Evolutionary conservation across 2,797 vertebrate species (phyloP).

Genomic region (Ammospiza maritima): DNA sequence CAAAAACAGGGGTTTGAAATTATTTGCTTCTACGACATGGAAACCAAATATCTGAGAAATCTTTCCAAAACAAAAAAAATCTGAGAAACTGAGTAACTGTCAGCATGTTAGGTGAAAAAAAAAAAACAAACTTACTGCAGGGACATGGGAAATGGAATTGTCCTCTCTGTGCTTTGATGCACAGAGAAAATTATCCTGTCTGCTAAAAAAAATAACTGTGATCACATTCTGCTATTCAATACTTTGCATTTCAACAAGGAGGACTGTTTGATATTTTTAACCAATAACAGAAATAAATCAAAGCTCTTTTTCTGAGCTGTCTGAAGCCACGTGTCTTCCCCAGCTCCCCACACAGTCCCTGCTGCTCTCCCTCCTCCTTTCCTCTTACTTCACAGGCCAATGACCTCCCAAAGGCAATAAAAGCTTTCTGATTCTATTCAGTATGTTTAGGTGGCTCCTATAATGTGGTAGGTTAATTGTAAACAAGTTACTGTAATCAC

Average conservation of each 20-base stretch:
- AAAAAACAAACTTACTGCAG: background rate
- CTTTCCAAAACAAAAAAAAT: background rate
- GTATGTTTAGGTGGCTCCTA: background rate
- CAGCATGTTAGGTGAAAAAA: background rate
- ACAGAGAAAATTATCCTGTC: background rate
- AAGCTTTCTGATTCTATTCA: background rate
- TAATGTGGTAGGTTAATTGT: background rate
- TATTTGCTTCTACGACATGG: background rate
- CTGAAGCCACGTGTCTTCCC: background rate
- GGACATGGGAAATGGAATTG: background rate
- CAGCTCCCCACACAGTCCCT: background rate
- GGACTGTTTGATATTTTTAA: background rate
- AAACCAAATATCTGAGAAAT: background rate
- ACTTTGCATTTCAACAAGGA: background rate
- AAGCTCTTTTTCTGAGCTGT: background rate
- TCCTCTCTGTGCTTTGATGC: background rate
- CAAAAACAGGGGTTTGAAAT: background rate
- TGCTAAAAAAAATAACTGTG: background rate
- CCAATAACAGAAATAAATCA: slow-evolving; percentile 21
- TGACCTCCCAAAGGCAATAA: background rate
- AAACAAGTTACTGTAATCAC: background rate
- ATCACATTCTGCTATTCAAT: slow-evolving; percentile 6
- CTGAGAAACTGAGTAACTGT: background rate
- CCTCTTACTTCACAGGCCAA: background rate
- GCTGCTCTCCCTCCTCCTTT: background rate